phyloP scores from a whole-genome alignment of 2,888 invertebrate species.

The Fragum fragum region DNA sequence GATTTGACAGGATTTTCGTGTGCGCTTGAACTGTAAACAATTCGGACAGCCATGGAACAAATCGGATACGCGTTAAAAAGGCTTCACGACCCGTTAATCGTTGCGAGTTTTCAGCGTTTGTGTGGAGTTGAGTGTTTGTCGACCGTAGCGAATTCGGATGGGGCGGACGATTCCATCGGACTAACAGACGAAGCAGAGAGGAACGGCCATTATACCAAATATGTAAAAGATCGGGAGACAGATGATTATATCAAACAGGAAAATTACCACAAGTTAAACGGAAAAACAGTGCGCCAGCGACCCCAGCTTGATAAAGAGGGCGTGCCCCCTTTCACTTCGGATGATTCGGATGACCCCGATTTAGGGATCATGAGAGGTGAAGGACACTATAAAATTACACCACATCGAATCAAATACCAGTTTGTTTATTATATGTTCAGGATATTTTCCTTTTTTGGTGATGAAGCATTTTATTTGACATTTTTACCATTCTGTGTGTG shows the following conservation, averaged over 20 bases:
- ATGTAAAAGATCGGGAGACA: slow-evolving; percentile 53
- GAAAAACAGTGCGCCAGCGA: background rate
- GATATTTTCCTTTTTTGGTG: slow-evolving; percentile 77
- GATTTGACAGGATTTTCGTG: background rate
- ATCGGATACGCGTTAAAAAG: slow-evolving; percentile 46
- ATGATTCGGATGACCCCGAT: slow-evolving; percentile 62
- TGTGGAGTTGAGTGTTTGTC: slow-evolving; percentile 68
- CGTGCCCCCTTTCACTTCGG: slow-evolving; percentile 60
- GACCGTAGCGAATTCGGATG: slow-evolving; percentile 31
- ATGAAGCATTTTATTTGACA: slow-evolving; percentile 76
- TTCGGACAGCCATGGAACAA: background rate
- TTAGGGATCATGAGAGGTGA: slow-evolving; percentile 31
- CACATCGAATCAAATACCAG: slow-evolving; percentile 66
- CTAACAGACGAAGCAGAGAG: background rate
- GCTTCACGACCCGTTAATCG: slow-evolving; percentile 54
- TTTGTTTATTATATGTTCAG: slow-evolving; percentile 72
- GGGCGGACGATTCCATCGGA: background rate
- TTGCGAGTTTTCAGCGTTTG: slow-evolving; percentile 66
- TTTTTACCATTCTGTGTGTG: slow-evolving; percentile 77
- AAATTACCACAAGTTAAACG: slow-evolving; percentile 33
- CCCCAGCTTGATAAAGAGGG: slow-evolving; percentile 53
- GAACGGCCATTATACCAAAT: slow-evolving; percentile 38
- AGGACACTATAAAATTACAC: slow-evolving; percentile 52
- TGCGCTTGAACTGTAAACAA: background rate
- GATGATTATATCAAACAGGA: slow-evolving; percentile 53